A percentile compares a stretch with the other conserved stretches of the same genome.
These are phyloP conservation scores for Perccottus glenii DNA, from an alignment of 2,113 vertebrate species.

Conservation along the genomic window DNA sequence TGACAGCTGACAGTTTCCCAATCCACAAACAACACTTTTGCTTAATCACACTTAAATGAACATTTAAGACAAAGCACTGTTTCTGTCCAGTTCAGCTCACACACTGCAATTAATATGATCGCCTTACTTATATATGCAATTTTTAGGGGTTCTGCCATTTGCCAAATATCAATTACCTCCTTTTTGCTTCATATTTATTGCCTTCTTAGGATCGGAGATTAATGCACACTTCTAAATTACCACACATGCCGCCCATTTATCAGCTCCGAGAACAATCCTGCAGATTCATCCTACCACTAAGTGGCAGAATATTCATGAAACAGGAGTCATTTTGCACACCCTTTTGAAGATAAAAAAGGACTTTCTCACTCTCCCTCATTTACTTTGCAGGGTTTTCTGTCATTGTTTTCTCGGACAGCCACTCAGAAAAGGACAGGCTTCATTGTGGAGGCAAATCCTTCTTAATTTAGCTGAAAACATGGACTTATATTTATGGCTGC, in stretches of 20 bases:
- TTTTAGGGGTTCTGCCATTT: conserved; percentile 54
- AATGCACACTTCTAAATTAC: conserved; percentile 78
- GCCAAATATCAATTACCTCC: conserved; percentile 74
- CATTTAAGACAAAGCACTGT: conserved; percentile 61
- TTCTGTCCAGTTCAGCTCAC: conserved; percentile 39
- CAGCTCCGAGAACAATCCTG: conserved; percentile 75
- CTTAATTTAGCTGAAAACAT: conserved; percentile 75
- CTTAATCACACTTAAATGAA: conserved; percentile 60
- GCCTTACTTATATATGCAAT: conserved; percentile 54
- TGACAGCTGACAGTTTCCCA: conserved; percentile 53
- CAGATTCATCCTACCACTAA: conserved; percentile 75
- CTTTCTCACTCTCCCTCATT: conserved; percentile 69
- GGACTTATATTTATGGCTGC: conserved; percentile 66
- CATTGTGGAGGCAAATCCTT: conserved; percentile 76
- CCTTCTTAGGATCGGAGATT: conserved; percentile 73
- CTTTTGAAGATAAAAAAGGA: conserved; percentile 58
- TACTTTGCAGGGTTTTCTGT: conserved; percentile 61
- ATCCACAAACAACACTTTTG: conserved; percentile 54
- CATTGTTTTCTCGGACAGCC: conserved; percentile 57
- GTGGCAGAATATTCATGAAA: conserved; percentile 81
- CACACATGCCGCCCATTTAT: conserved; percentile 76
- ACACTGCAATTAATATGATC: conserved; percentile 59
- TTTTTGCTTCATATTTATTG: conserved; percentile 61
- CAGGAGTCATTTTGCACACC: conserved; percentile 64
- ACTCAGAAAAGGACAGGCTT: conserved; percentile 62